These are phyloP conservation scores for Elanus axillaris DNA, from an alignment of 2,113 vertebrate species.

Conservation along the genomic window DNA sequence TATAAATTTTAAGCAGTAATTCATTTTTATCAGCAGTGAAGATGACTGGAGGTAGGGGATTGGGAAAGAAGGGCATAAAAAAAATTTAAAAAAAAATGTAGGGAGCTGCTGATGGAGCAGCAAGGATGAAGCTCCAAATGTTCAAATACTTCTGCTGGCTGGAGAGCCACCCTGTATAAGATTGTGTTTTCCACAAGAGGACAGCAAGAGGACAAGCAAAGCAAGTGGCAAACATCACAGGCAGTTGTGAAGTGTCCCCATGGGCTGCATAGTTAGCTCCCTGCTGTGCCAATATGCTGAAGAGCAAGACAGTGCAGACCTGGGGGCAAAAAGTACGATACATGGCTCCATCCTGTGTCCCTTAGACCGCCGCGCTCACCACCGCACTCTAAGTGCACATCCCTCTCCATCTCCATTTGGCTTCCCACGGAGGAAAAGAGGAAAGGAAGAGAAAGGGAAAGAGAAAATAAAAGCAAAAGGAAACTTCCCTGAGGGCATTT, in stretches of 20 bases:
- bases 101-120: not conserved
- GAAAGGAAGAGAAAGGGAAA: not conserved
- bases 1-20: not conserved
- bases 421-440: not conserved
- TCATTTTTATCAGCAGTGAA: not conserved
- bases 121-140: not conserved
- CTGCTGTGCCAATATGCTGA: not conserved
- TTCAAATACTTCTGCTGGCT: not conserved
- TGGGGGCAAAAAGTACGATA: not conserved
- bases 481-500: not conserved
- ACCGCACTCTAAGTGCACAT: not conserved
- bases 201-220: not conserved
- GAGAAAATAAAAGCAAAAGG: not conserved
- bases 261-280: not conserved
- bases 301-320: not conserved
- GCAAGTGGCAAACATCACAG: not conserved
- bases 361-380: not conserved
- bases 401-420: not conserved
- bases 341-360: rapidly evolving
- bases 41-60: not conserved
- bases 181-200: not conserved
- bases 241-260: not conserved
- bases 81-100: no score
- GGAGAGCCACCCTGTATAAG: not conserved
- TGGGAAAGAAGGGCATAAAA: not conserved